Base-by-base conservation (phyloP, 2,797 vertebrate species). In the Meriones psammophilus region DNA sequence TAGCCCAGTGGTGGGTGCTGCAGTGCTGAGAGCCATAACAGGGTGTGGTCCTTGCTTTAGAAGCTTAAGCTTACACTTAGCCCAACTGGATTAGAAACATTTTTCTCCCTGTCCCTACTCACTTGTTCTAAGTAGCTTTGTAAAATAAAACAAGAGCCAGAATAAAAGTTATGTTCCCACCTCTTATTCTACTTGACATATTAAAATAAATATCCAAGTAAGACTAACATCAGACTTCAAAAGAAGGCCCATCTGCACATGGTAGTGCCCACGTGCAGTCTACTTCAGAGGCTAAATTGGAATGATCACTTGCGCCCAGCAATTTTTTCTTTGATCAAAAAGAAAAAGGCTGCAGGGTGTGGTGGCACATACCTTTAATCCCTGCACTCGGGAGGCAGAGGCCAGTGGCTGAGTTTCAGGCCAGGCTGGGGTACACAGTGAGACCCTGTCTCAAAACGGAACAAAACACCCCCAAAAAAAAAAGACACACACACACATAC, bases 71-170 rank as follows among this genome's bases (percentile, higher is more conserved):
- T 89, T 28, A 17, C 8, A 4, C 20, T 71, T 33, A 74, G 17
- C 9, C 68, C 18, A 60, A 62, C 1, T 36, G 39, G 9, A 86
- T 28, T 3, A 1, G 30, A 56, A 77, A 54, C 17, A 4, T 28
- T 77, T 90, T 85, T n/a, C 64, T 86, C 88, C 88, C 20, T 17
- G n/a, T 86, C 69, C 64, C 60, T 80, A 84, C 10, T 71, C 30
- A 76, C 66, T 62, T 84, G 77, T 68, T 95, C 77, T 62, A 85
- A 85, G 76, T 36, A 95, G 50, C 66, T 91, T 87, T 89, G 79
- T 69, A 84, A 71, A 56, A 73, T 33, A 83, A 87, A 89, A 50
- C 20, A 89, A 39, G 36, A 88, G 33, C 26, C 66, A 93, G 89
- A 66, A 86, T 30, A 28, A 85, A 89, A 86, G 24, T 56, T 10